Conservation (phyloP, 2,888 invertebrate genomes). For the Pristionchus entomophagus region DNA sequence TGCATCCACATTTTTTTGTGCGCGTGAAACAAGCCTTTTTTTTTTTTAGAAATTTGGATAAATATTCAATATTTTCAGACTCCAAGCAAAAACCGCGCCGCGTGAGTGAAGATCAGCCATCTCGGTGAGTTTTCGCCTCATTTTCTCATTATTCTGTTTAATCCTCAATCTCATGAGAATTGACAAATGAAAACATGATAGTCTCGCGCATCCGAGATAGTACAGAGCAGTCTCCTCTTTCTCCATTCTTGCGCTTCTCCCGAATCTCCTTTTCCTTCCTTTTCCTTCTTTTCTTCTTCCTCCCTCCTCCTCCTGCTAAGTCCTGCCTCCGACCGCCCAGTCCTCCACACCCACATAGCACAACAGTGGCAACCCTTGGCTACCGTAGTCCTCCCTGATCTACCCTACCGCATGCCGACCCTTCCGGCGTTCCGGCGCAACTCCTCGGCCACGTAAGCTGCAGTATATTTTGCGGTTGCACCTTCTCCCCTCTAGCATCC, state of each 20-base stretch:
- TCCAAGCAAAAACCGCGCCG: neutral
- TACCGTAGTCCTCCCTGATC: neutral
- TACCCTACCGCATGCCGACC: conserved; percentile 24
- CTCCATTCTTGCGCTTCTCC: neutral
- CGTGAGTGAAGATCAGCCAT: conserved; percentile 24
- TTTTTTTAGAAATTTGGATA: neutral
- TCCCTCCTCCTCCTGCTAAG: neutral
- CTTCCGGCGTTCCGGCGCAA: conserved; percentile 30
- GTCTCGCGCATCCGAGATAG: neutral
- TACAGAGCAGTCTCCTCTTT: neutral
- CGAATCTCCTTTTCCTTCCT: neutral
- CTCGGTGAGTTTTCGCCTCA: neutral
- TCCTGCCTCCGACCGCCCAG: neutral
- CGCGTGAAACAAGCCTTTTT: neutral
- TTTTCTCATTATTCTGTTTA: neutral
- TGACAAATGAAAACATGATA: neutral
- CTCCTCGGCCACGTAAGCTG: conserved; percentile 34
- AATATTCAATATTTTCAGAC: neutral
- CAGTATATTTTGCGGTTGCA: conserved; percentile 10
- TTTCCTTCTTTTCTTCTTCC: neutral
- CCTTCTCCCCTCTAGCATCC: neutral
- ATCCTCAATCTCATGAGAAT: neutral
- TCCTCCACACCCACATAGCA: no score
- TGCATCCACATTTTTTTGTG: neutral
- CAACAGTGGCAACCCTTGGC: no score